Percentiles rank a stretch among this genome's conserved stretches.
Evolutionary conservation across 2,113 vertebrate species (phyloP).

Genomic region (Phyllostomus hastatus): DNA sequence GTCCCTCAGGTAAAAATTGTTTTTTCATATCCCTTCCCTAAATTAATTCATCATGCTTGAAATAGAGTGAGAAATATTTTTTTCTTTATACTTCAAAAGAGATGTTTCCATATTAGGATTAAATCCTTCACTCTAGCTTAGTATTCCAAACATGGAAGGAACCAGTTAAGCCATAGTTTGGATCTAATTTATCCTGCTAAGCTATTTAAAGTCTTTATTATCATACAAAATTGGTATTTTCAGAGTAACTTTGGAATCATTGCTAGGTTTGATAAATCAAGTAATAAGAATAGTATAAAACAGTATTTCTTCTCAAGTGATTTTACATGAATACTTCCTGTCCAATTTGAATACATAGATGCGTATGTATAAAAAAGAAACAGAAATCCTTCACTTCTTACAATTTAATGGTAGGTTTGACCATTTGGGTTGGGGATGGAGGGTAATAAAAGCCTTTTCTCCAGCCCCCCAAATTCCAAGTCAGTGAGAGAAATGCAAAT

Average conservation of each 20-base stretch:
- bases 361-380: neutral
- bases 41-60: constrained; percentile 34
- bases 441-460: neutral
- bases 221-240: constrained; percentile 71
- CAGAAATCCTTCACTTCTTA: neutral
- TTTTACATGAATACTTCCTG: constrained; percentile 11
- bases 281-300: constrained; percentile 29
- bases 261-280: constrained; percentile 59
- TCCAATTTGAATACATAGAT: neutral
- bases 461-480: neutral
- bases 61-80: constrained; percentile 6
- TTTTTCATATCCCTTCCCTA: neutral
- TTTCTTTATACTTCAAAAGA: constrained; percentile 47
- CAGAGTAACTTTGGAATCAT: constrained; percentile 40
- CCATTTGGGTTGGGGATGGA: neutral
- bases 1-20: neutral
- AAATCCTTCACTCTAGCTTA: constrained; percentile 44
- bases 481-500: neutral
- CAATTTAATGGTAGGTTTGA: neutral
- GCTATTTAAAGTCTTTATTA: constrained; percentile 70
- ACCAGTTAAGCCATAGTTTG: constrained; percentile 41
- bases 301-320: constrained; percentile 27
- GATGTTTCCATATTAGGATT: constrained; percentile 39
- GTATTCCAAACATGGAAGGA: constrained; percentile 49
- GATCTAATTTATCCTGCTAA: constrained; percentile 54